phyloP scores from a whole-genome alignment of 2,113 vertebrate species.

The Chiloscyllium plagiosum region DNA sequence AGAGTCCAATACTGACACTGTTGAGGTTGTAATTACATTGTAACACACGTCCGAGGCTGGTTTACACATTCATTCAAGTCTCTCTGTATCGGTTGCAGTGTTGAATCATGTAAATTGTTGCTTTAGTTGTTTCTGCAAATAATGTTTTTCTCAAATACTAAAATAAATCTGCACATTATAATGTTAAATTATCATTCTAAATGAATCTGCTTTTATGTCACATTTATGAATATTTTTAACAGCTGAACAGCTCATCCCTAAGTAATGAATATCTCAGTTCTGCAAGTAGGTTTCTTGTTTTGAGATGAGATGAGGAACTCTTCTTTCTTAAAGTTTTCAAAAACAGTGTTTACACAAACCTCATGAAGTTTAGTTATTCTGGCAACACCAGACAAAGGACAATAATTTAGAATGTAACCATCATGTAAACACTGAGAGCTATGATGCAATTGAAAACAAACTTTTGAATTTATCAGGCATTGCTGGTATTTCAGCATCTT shows the following conservation, averaged over 20 bases:
- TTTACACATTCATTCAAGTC: too few species aligned
- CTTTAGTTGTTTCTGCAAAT: background rate
- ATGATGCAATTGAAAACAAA: background rate
- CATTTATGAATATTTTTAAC: background rate
- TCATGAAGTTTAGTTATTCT: background rate
- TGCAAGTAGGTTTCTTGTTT: background rate
- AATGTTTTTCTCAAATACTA: too few species aligned
- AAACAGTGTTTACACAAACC: background rate
- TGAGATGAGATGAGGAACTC: background rate
- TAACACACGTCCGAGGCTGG: too few species aligned
- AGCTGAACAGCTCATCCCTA: background rate
- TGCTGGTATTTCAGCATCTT: background rate
- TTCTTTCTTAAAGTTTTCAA: background rate
- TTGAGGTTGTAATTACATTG: too few species aligned
- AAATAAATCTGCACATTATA: background rate
- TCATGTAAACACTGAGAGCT: background rate
- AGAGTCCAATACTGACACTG: too few species aligned
- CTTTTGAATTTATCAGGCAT: background rate
- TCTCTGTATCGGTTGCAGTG: background rate
- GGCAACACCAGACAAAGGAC: background rate
- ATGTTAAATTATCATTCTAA: background rate
- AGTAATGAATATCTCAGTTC: background rate
- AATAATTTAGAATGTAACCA: background rate
- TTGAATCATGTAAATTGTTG: background rate
- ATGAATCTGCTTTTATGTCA: background rate